Conservation (phyloP, 1,140 invertebrate species). For the Bombus sibiricus region DNA sequence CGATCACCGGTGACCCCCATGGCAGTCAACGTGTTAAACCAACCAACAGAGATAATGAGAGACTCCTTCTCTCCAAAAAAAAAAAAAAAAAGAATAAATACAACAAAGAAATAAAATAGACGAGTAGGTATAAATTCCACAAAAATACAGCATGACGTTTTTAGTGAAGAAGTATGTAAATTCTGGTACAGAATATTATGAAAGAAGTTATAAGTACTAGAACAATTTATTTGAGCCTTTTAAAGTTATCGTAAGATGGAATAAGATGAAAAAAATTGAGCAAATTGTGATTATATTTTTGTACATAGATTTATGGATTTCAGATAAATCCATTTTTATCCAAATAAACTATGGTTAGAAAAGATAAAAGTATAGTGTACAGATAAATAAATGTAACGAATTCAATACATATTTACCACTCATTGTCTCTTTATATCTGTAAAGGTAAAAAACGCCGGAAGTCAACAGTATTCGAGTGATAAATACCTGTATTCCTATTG, state of each 20-base stretch:
- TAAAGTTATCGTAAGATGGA: neutral
- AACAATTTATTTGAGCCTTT: no score
- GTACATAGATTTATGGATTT: neutral
- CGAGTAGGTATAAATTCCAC: no score
- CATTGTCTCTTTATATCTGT: no score
- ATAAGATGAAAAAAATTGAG: no score
- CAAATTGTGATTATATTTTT: neutral
- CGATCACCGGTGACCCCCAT: no score
- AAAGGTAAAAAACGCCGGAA: neutral
- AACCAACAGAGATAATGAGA: neutral
- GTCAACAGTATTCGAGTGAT: no score
- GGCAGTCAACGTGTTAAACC: neutral
- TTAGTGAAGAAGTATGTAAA: no score
- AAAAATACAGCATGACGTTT: no score
- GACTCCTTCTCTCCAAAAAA: accelerated
- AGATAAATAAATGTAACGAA: neutral
- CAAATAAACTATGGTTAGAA: neutral
- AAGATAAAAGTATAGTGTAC: neutral
- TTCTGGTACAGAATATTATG: no score
- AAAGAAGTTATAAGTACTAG: no score
- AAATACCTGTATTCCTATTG: no score
- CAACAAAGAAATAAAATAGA: neutral
- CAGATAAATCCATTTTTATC: neutral
- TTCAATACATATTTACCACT: neutral
- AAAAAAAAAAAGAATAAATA: neutral